Evolutionary conservation across 2,888 invertebrate species (phyloP).

Genomic region (Rhaphigaster nebulosa): DNA sequence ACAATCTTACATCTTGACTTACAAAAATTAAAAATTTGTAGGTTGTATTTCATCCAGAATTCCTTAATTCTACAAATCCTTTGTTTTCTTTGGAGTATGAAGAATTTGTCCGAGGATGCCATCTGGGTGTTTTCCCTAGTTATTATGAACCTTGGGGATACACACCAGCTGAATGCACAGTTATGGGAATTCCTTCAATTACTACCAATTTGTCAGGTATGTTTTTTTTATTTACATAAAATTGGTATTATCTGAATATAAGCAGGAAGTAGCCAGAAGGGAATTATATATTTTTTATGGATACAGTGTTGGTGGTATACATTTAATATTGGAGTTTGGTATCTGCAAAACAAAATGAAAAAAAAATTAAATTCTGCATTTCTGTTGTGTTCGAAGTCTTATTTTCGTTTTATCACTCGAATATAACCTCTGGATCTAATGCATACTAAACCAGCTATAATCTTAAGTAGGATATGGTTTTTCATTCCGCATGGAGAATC

Average conservation of each 20-base stretch:
- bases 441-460: no score
- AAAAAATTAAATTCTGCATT: no score
- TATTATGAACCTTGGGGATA: constrained; percentile 99
- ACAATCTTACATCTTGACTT: no score
- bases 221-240: constrained; percentile 52
- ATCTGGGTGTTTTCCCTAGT: constrained; percentile 98
- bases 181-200: constrained; percentile 99
- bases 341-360: no score
- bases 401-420: no score
- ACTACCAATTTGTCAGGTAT: constrained; percentile 95
- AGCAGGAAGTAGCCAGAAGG: neutral
- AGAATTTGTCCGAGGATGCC: constrained; percentile 99
- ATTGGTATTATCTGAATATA: neutral
- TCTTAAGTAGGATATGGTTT: no score
- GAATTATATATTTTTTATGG: no score
- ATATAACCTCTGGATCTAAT: no score
- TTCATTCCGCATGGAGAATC: no score
- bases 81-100: constrained; percentile 98
- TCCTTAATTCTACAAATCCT: constrained; percentile 96
- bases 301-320: no score
- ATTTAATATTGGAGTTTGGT: no score
- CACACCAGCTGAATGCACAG: constrained; percentile 99
- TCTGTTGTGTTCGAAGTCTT: no score
- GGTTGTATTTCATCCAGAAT: constrained; percentile 99
- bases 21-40: constrained; percentile 70